Conservation (phyloP, 2,888 invertebrate species). For the Tromatobia lineatoria region DNA sequence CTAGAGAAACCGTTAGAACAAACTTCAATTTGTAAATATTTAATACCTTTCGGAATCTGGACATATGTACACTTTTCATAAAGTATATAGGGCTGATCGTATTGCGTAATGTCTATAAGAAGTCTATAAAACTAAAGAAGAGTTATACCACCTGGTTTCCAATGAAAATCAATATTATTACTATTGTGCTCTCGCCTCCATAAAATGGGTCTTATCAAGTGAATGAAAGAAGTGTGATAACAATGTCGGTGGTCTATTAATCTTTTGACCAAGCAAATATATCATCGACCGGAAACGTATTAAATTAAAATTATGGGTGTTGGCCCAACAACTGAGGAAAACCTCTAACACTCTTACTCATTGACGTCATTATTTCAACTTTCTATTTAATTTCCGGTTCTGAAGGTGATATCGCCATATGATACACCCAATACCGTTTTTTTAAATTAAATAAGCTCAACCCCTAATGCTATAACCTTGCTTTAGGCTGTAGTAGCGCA, state of each 20-base stretch:
- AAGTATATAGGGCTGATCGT: constrained; percentile 17
- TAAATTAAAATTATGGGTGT: constrained; percentile 44
- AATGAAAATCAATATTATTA: constrained; percentile 38
- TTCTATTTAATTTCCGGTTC: constrained; percentile 80
- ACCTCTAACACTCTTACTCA: neutral
- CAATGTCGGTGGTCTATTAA: neutral
- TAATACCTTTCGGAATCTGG: neutral
- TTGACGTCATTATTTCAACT: constrained; percentile 74
- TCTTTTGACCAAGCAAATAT: constrained; percentile 1
- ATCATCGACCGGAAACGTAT: constrained; percentile 28
- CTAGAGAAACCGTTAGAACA: neutral
- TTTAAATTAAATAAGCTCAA: neutral
- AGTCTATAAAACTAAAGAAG: constrained; percentile 28
- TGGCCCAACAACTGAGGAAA: constrained; percentile 11
- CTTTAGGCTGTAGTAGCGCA: neutral
- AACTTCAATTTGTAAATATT: constrained; percentile 5
- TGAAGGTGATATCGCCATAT: constrained; percentile 69
- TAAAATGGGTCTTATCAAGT: neutral
- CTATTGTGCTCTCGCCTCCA: neutral
- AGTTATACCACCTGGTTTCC: constrained; percentile 1
- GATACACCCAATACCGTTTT: constrained; percentile 24
- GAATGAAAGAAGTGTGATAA: neutral
- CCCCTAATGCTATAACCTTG: neutral
- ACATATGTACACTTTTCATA: constrained; percentile 7
- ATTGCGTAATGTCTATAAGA: constrained; percentile 44